A percentile compares a stretch with the other conserved stretches of the same genome.
These are phyloP conservation scores for Coelopa frigida DNA, from an alignment of 1,140 invertebrate species.

Conservation along the genomic window DNA sequence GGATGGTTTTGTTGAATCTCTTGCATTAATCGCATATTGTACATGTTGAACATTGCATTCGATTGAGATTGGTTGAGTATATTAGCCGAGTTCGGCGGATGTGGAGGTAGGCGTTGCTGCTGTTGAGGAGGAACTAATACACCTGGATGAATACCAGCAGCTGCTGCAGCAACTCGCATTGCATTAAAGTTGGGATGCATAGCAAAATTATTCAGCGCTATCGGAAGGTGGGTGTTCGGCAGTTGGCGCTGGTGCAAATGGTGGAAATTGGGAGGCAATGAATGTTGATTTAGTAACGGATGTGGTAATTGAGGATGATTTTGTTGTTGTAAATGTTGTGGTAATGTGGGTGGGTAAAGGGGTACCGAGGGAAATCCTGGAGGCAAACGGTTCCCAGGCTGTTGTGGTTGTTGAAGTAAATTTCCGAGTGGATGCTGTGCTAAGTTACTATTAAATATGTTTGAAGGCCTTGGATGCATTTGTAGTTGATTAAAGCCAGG, in stretches of 20 bases:
- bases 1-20: constrained; percentile 55
- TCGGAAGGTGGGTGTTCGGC: constrained; percentile 39
- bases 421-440: constrained; percentile 13
- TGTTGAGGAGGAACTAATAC: constrained; percentile 21
- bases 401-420: constrained; percentile 12
- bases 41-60: constrained; percentile 41
- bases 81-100: constrained; percentile 15
- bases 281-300: constrained; percentile 32
- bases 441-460: constrained; percentile 11
- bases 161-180: constrained; percentile 27
- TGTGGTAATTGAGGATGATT: constrained; percentile 11
- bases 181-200: constrained; percentile 45
- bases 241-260: constrained; percentile 34
- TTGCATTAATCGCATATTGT: constrained; percentile 48
- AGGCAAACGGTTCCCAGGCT: constrained; percentile 2
- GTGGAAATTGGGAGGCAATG: constrained; percentile 32
- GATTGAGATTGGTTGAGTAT: constrained; percentile 22
- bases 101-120: constrained; percentile 43
- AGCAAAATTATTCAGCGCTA: constrained; percentile 42
- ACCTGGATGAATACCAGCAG: constrained; percentile 37
- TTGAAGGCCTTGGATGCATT: constrained; percentile 3
- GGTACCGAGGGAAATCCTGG: constrained; percentile 10
- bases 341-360: too few species aligned
- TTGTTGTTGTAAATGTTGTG: constrained; percentile 9
- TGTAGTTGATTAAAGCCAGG: constrained; percentile 19